Percentiles rank a stretch among this genome's conserved stretches.
phyloP scores from a whole-genome alignment of 2,797 vertebrate genomes.

The Amphiprion clarkii region DNA sequence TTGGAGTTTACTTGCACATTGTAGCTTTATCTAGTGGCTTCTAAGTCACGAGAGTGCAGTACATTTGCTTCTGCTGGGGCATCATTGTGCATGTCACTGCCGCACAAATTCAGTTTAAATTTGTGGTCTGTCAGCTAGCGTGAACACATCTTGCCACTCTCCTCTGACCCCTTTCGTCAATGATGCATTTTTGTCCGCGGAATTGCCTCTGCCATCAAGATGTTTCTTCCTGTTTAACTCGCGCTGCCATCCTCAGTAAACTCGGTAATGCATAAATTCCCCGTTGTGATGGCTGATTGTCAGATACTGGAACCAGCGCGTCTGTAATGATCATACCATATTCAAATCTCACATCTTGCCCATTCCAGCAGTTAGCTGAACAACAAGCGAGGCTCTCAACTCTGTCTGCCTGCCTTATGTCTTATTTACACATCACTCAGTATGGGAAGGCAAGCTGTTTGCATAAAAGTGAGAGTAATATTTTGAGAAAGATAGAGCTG shows the following conservation, averaged over 20 bases:
- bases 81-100: slow-evolving; percentile 8
- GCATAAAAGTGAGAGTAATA: slow-evolving; percentile 23
- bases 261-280: slow-evolving; percentile 13
- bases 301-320: slow-evolving; percentile 21
- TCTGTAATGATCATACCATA: slow-evolving; percentile 41
- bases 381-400: slow-evolving; percentile 39
- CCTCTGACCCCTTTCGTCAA: slow-evolving; percentile 25
- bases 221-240: slow-evolving; percentile 10
- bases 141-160: slow-evolving; percentile 33
- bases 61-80: background rate
- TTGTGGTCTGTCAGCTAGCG: slow-evolving; percentile 25
- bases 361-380: slow-evolving; percentile 50
- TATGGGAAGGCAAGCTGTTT: slow-evolving; percentile 38
- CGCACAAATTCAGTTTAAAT: slow-evolving; percentile 10
- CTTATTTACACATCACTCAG: slow-evolving; percentile 58
- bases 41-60: background rate
- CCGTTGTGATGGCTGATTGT: slow-evolving; percentile 46
- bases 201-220: slow-evolving; percentile 23
- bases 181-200: slow-evolving; percentile 31
- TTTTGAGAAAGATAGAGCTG: background rate
- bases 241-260: background rate
- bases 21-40: background rate
- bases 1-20: background rate
- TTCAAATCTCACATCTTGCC: slow-evolving; percentile 37
- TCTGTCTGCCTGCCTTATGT: slow-evolving; percentile 49